Conservation (phyloP, 2,888 invertebrate species). For the Parasteatoda lunata region DNA sequence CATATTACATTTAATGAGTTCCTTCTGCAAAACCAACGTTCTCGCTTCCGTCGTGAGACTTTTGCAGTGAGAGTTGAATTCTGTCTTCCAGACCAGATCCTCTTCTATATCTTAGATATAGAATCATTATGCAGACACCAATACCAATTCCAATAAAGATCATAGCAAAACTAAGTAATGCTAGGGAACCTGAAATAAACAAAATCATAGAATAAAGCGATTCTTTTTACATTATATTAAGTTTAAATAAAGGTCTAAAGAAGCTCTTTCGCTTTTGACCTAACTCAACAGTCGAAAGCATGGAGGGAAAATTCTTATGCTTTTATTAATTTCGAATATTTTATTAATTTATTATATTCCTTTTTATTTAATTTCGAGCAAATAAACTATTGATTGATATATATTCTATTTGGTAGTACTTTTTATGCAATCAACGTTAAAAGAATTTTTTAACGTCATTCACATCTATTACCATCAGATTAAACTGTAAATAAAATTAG, state of each 20-base stretch:
- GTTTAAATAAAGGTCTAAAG: too few relatives aligned
- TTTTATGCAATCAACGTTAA: too few relatives aligned
- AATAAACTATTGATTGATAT: too few relatives aligned
- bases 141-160: constrained; percentile 46
- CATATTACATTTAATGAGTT: not conserved
- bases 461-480: too few relatives aligned
- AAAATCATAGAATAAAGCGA: not conserved
- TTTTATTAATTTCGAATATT: not conserved
- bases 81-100: constrained; percentile 13
- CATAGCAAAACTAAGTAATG: constrained; percentile 41
- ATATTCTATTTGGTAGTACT: too few relatives aligned
- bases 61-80: constrained; percentile 16
- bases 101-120: constrained; percentile 21
- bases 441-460: too few relatives aligned
- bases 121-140: constrained; percentile 50
- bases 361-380: too few relatives aligned
- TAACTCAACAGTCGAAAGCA: not conserved
- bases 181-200: constrained; percentile 23
- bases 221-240: too few relatives aligned
- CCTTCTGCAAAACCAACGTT: not conserved
- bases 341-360: too few relatives aligned
- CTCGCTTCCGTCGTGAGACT: not conserved
- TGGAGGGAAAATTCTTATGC: not conserved
- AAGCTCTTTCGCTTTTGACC: too few relatives aligned
- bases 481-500: too few relatives aligned